These are phyloP conservation scores for Orycteropus afer DNA, from an alignment of 2,113 vertebrate species.

Conservation along the genomic window DNA sequence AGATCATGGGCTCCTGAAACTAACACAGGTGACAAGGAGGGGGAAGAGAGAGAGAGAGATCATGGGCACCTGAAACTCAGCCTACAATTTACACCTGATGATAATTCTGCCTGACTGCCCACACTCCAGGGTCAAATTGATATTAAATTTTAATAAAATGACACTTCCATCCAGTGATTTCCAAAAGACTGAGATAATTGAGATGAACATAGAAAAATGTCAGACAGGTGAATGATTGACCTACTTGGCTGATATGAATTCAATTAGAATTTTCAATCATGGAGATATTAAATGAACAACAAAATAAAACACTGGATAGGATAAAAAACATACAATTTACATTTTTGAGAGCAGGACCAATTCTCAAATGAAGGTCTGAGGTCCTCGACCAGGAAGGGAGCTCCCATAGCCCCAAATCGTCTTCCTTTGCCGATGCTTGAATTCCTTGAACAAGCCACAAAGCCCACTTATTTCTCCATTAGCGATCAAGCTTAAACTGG, in stretches of 20 bases:
- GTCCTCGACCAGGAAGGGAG: not conserved
- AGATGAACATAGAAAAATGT: constrained; percentile 49
- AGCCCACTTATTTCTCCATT: constrained; percentile 57
- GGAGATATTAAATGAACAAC: constrained; percentile 40
- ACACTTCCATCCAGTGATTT: constrained; percentile 26
- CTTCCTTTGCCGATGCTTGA: not conserved
- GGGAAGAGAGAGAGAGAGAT: not conserved
- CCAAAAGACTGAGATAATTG: constrained; percentile 33
- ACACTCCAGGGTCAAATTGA: constrained; percentile 45
- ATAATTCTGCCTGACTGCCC: constrained; percentile 30
- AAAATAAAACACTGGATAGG: constrained; percentile 4
- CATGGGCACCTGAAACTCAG: not conserved
- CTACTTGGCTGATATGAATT: constrained; percentile 17
- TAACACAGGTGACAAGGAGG: not conserved
- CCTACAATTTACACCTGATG: constrained; percentile 40
- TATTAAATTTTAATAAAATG: constrained; percentile 66
- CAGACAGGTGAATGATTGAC: constrained; percentile 9
- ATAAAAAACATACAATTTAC: constrained; percentile 52
- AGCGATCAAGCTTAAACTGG: constrained; percentile 45
- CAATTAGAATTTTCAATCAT: constrained; percentile 22
- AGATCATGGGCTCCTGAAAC: too few relatives aligned
- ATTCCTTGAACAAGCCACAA: constrained; percentile 51
- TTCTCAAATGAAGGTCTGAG: constrained; percentile 21
- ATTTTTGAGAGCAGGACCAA: not conserved
- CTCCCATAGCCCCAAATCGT: not conserved